These are phyloP conservation scores for Bergia sp. DNA, from an alignment of 92 coral and sea anemone genomes.

Conservation along the genomic window DNA sequence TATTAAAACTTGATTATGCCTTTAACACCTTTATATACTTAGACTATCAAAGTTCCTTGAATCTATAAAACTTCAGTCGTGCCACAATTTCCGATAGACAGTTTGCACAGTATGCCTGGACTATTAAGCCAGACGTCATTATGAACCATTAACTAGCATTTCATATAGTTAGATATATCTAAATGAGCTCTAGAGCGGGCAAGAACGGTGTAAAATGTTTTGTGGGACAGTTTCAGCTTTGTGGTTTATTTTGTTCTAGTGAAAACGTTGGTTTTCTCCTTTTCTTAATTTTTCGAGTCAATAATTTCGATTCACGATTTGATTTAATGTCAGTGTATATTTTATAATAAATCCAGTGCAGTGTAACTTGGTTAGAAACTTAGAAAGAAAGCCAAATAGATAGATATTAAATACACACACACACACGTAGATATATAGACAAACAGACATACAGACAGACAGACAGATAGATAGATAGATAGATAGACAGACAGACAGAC, in stretches of 20 bases:
- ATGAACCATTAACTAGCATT: slow-evolving; percentile 3
- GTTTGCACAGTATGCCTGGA: not conserved
- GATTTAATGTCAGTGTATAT: not conserved
- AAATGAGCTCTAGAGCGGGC: not conserved
- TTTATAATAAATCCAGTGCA: not conserved
- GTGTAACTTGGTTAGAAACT: too few species aligned
- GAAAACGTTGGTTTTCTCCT: not conserved
- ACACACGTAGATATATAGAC: too few species aligned
- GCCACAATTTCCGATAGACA: not conserved
- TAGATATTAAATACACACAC: too few species aligned
- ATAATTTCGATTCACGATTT: too few species aligned
- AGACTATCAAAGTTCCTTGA: not conserved
- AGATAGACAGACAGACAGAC: too few species aligned
- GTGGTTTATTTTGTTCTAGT: too few species aligned
- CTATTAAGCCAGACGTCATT: not conserved
- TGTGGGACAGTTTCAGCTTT: not conserved
- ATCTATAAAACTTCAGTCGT: too few species aligned
- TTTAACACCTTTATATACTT: too few species aligned
- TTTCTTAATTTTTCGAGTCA: not conserved
- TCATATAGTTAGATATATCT: not conserved
- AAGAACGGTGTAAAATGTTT: not conserved
- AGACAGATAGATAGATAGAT: too few species aligned
- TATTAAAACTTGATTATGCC: too few species aligned
- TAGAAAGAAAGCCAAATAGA: too few species aligned
- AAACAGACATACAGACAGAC: too few species aligned